Evolutionary conservation across 64 coral and sea anemone species (phyloP).

Genomic region (Montipora efflorescens): DNA sequence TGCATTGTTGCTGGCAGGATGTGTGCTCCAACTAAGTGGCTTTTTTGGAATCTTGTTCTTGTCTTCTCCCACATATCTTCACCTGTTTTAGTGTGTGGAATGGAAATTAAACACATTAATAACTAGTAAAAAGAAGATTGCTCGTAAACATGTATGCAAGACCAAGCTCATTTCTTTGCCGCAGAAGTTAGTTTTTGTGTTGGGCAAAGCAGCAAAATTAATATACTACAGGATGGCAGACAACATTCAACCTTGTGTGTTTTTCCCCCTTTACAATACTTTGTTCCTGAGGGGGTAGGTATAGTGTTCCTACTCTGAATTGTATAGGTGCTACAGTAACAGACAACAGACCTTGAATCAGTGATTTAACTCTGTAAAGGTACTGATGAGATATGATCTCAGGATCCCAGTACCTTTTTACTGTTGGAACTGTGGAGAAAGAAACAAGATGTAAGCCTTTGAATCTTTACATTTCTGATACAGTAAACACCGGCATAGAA

Average conservation of each 20-base stretch:
- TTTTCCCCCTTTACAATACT: too few relatives aligned
- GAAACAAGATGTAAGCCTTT: neutral
- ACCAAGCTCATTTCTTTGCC: neutral
- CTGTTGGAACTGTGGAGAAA: constrained; percentile 53
- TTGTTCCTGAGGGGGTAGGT: too few relatives aligned
- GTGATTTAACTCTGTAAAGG: constrained; percentile 50
- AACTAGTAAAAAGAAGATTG: neutral
- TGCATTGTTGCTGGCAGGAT: constrained; percentile 31
- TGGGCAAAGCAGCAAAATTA: too few relatives aligned
- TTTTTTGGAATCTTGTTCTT: constrained; percentile 75
- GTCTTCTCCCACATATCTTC: neutral
- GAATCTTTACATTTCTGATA: too few relatives aligned
- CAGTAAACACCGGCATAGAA: too few relatives aligned
- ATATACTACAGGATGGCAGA: too few relatives aligned
- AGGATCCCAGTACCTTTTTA: constrained; percentile 64
- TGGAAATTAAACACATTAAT: neutral
- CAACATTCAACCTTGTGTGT: too few relatives aligned
- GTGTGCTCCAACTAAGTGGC: constrained; percentile 68
- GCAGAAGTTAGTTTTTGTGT: neutral
- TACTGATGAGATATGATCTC: constrained; percentile 48
- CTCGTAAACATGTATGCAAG: neutral
- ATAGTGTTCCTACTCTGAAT: too few relatives aligned
- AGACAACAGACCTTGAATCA: constrained; percentile 52
- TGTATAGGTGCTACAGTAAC: too few relatives aligned
- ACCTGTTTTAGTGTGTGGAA: constrained; percentile 2